Evolutionary conservation across 2,888 invertebrate genomes (phyloP).

Genomic region (Drosophila mayaguana): DNA sequence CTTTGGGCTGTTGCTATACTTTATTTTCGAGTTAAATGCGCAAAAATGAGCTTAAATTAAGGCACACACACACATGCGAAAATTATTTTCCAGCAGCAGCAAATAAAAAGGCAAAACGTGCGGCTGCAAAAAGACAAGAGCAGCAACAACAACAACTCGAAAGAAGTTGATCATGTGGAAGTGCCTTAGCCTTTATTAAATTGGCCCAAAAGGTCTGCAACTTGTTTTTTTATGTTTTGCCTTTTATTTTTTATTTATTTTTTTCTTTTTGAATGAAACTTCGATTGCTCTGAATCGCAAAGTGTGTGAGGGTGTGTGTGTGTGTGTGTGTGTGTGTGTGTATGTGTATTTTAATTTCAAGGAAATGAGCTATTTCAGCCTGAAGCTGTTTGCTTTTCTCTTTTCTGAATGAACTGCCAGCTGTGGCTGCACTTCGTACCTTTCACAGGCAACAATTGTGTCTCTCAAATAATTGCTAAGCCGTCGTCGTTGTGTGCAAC

Average conservation of each 20-base stretch:
- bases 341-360: conserved; percentile 60
- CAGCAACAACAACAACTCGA: conserved; percentile 3
- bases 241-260: conserved; percentile 18
- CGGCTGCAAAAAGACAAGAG: conserved; percentile 49
- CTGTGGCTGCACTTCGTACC: conserved; percentile 30
- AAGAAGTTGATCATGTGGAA: conserved; percentile 57
- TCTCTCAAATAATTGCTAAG: not conserved
- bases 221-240: conserved; percentile 11
- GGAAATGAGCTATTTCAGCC: conserved; percentile 76
- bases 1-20: conserved; percentile 51
- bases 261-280: conserved; percentile 59
- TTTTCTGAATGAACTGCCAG: conserved; percentile 58
- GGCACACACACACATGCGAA: conserved; percentile 70
- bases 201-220: conserved; percentile 63
- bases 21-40: conserved; percentile 78
- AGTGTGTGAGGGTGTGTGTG: conserved; percentile 13
- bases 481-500: not conserved
- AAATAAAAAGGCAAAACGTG: conserved; percentile 79
- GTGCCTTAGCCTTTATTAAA: conserved; percentile 56
- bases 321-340: conserved; percentile 14
- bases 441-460: conserved; percentile 17
- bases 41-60: conserved; percentile 81
- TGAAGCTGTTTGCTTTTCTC: conserved; percentile 27
- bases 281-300: conserved; percentile 14
- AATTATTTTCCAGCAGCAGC: conserved; percentile 74